Conservation (phyloP, 1,140 invertebrate species). For the Helicorthomorpha holstii region DNA sequence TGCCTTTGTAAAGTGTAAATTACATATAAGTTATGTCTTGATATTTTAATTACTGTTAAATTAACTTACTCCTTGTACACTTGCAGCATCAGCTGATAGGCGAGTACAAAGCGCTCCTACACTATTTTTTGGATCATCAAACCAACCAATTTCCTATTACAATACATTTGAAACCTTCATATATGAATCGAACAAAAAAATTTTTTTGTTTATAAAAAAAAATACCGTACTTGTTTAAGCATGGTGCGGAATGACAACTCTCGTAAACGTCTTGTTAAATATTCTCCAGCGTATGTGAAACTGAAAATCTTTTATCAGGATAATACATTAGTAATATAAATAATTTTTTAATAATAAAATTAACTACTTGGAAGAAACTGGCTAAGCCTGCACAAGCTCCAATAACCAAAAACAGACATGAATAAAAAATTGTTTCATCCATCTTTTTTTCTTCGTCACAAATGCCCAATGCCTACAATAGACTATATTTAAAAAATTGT, state of each 20-base stretch:
- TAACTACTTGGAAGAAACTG: constrained; percentile 1
- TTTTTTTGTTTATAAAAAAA: background rate
- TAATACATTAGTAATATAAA: too few species aligned
- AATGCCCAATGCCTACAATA: background rate
- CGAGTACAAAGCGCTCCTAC: constrained; percentile 60
- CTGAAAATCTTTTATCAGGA: background rate
- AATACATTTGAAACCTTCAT: too few species aligned
- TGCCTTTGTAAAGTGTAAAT: too few species aligned
- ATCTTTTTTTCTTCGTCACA: background rate
- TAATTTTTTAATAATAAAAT: too few species aligned
- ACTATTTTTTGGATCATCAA: constrained; percentile 52
- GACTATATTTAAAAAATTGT: background rate
- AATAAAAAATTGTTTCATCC: background rate
- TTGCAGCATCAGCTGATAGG: constrained; percentile 58
- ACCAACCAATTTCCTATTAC: constrained; percentile 73
- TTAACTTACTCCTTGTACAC: background rate
- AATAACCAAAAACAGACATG: background rate
- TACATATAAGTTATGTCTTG: constrained; percentile 9
- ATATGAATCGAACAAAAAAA: too few species aligned
- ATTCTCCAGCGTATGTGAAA: constrained; percentile 3
- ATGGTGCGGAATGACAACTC: background rate
- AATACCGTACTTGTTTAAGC: background rate
- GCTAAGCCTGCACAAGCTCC: background rate
- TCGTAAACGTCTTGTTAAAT: background rate
- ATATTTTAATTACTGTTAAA: background rate